Percentiles rank a stretch among this genome's conserved stretches.
Evolutionary conservation across 2,888 invertebrate species (phyloP).

Genomic region (Helleia helle): DNA sequence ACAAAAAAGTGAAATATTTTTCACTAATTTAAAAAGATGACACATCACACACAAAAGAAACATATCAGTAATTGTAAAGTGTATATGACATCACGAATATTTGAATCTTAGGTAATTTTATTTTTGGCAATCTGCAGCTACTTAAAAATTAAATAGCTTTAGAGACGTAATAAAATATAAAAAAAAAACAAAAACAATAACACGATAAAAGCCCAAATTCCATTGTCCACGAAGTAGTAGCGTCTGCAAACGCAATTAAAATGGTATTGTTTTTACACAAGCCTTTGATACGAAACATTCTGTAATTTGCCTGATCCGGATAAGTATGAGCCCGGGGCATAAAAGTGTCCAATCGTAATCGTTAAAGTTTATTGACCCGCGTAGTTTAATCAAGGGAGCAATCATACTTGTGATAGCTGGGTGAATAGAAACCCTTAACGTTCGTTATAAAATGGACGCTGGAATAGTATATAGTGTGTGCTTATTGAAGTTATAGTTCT

Average conservation of each 20-base stretch:
- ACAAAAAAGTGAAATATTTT: too few relatives aligned
- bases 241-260: slow-evolving; percentile 2
- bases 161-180: not conserved
- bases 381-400: slow-evolving; percentile 28
- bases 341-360: slow-evolving; percentile 44
- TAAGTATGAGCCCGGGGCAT: slow-evolving; percentile 36
- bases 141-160: too few relatives aligned
- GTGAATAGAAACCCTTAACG: too few relatives aligned
- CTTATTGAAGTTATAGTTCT: too few relatives aligned
- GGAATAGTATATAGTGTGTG: too few relatives aligned
- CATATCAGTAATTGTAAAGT: too few relatives aligned
- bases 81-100: too few relatives aligned
- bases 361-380: slow-evolving; percentile 44
- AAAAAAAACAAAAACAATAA: not conserved
- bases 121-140: too few relatives aligned
- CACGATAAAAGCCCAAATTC: not conserved
- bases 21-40: too few relatives aligned
- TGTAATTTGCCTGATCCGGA: slow-evolving; percentile 26
- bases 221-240: not conserved
- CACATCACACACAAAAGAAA: too few relatives aligned
- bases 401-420: too few relatives aligned
- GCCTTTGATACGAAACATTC: slow-evolving; percentile 13
- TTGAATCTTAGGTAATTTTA: not conserved
- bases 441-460: too few relatives aligned
- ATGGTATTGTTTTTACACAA: slow-evolving; percentile 2